Conservation (phyloP, 1,140 invertebrate species). For the Calephelis nemesis region DNA sequence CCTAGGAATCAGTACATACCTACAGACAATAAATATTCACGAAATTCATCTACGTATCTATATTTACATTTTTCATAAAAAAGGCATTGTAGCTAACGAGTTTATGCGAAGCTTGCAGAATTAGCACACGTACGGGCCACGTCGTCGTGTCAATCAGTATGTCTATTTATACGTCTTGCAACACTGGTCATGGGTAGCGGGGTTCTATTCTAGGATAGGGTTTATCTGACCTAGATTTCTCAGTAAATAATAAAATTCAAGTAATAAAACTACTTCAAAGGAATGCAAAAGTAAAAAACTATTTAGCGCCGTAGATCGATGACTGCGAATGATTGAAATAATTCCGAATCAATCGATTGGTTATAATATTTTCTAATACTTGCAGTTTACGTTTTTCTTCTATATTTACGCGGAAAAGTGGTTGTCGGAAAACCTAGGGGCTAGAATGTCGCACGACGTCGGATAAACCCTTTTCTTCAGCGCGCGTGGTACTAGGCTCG, state of each 20-base stretch:
- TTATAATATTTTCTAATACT: background rate
- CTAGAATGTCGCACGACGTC: slow-evolving; percentile 61
- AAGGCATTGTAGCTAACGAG: background rate
- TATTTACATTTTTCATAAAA: too few relatives aligned
- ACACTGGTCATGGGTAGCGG: slow-evolving; percentile 30
- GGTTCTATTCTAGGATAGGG: slow-evolving; percentile 62
- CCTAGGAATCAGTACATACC: too few relatives aligned
- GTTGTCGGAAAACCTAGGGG: slow-evolving; percentile 64
- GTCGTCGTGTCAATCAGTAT: slow-evolving; percentile 35
- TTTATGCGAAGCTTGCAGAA: background rate
- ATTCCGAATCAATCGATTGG: slow-evolving; percentile 5
- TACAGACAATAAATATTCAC: too few relatives aligned
- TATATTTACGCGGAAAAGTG: slow-evolving; percentile 20
- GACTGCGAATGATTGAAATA: slow-evolving; percentile 16
- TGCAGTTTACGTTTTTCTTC: background rate
- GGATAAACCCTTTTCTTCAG: slow-evolving; percentile 79
- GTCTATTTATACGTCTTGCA: slow-evolving; percentile 54
- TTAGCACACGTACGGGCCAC: slow-evolving; percentile 4
- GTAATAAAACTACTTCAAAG: slow-evolving; percentile 30
- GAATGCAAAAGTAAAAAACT: slow-evolving; percentile 23
- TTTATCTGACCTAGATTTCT: slow-evolving; percentile 63
- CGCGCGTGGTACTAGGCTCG: slow-evolving; percentile 76
- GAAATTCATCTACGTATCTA: too few relatives aligned
- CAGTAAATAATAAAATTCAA: slow-evolving; percentile 46
- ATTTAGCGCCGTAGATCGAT: slow-evolving; percentile 24